Evolutionary conservation across 2,888 invertebrate genomes (phyloP).

Genomic region (Oxycera nigricornis): DNA sequence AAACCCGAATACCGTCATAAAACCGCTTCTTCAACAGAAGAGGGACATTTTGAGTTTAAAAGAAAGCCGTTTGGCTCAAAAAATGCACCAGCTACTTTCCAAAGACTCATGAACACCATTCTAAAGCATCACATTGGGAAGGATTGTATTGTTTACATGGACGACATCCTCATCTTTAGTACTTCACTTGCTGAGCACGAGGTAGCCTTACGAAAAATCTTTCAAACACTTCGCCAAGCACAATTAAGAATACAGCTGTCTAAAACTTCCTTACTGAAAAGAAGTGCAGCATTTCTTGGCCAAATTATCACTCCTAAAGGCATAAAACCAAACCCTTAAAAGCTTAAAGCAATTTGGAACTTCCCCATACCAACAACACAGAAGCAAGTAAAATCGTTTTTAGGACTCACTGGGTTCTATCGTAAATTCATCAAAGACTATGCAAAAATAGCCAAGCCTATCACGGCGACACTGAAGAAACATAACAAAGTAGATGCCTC

Average conservation of each 20-base stretch:
- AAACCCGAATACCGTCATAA: not conserved
- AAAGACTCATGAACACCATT: not conserved
- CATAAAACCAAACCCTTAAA: not conserved
- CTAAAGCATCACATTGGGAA: not conserved
- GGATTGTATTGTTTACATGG: not conserved
- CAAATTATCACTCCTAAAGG: not conserved
- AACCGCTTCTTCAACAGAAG: conserved; percentile 3
- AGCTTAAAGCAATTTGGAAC: not conserved
- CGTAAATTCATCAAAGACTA: not conserved
- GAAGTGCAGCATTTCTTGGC: not conserved
- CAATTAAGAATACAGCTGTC: conserved; percentile 50
- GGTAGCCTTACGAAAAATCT: conserved; percentile 7
- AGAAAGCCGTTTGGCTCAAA: not conserved
- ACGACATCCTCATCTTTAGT: conserved; percentile 47
- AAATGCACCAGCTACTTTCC: conserved; percentile 5
- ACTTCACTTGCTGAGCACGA: conserved; percentile 51
- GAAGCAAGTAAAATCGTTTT: not conserved
- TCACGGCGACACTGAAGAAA: not conserved
- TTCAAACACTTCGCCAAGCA: conserved; percentile 46
- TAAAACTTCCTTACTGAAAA: conserved; percentile 14
- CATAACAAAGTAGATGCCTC: not conserved
- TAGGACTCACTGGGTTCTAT: not conserved
- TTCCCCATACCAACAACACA: not conserved
- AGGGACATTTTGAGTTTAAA: conserved; percentile 2
- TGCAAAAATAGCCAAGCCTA: not conserved